Evolutionary conservation across 92 coral and sea anemone species (phyloP).

Genomic region (Zoanthus gigantus): DNA sequence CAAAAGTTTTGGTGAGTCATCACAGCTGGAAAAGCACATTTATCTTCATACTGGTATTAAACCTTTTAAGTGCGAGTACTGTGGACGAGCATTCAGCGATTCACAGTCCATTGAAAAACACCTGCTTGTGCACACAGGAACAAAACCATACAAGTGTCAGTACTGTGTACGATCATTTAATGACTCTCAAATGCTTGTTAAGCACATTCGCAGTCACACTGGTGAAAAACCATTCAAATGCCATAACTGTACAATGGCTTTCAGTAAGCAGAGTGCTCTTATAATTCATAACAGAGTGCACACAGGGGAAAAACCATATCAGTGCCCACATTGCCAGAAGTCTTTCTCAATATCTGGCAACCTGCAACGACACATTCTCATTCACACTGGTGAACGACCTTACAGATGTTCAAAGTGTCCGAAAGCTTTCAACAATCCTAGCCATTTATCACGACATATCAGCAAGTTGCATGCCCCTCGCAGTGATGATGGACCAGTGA

Average conservation of each 20-base stretch:
- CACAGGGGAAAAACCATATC: constrained; percentile 94
- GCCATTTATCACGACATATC: constrained; percentile 93
- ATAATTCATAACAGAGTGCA: constrained; percentile 95
- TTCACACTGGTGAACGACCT: constrained; percentile 97
- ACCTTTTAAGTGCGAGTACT: constrained; percentile 96
- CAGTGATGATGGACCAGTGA: constrained; percentile 30
- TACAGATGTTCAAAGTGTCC: constrained; percentile 92
- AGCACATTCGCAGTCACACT: constrained; percentile 95
- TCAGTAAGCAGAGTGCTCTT: constrained; percentile 95
- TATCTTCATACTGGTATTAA: constrained; percentile 90
- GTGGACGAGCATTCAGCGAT: constrained; percentile 90
- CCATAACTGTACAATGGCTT: constrained; percentile 92
- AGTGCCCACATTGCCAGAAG: constrained; percentile 88
- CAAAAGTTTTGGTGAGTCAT: constrained; percentile 85
- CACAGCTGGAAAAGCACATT: constrained; percentile 85
- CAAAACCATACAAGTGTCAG: constrained; percentile 91
- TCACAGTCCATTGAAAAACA: constrained; percentile 92
- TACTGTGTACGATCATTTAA: constrained; percentile 90
- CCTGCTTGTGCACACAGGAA: constrained; percentile 81
- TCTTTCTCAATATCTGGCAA: constrained; percentile 95
- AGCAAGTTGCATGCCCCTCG: constrained; percentile 92
- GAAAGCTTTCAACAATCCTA: constrained; percentile 93
- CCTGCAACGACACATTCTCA: constrained; percentile 89
- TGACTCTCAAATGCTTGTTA: constrained; percentile 89
- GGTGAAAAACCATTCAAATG: constrained; percentile 99